Evolutionary conservation across 2,888 invertebrate species (phyloP).

Genomic region (Petrolisthes manimaculis): DNA sequence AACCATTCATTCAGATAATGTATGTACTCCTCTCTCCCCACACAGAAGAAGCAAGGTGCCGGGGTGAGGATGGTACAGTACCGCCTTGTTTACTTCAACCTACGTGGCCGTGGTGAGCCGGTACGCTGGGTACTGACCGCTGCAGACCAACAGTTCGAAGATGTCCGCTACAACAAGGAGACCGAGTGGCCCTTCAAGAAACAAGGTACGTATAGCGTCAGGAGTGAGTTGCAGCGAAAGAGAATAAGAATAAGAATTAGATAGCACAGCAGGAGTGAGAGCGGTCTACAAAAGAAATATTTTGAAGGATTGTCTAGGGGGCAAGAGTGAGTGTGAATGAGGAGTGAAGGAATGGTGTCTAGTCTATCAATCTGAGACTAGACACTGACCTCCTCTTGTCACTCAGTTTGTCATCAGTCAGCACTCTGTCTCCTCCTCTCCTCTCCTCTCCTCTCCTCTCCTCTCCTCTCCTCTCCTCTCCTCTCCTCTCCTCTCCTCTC

Average conservation of each 20-base stretch:
- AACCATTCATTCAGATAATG: not conserved
- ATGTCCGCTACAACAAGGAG: slow-evolving; percentile 63
- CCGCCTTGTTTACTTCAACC: slow-evolving; percentile 66
- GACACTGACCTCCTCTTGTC: not conserved
- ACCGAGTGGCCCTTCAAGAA: slow-evolving; percentile 66
- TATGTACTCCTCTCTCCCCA: not conserved
- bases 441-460: not conserved
- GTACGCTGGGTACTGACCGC: slow-evolving; percentile 62
- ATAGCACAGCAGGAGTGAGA: not conserved
- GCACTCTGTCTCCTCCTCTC: slow-evolving; percentile 24
- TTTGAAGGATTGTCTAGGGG: not conserved
- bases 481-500: not conserved
- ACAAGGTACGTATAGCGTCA: slow-evolving; percentile 49
- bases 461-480: not conserved
- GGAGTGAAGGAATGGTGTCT: not conserved
- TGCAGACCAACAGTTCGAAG: slow-evolving; percentile 63
- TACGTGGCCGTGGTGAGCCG: slow-evolving; percentile 66
- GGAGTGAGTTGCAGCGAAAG: not conserved
- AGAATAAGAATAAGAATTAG: not conserved
- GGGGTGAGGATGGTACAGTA: slow-evolving; percentile 59
- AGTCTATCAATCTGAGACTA: not conserved
- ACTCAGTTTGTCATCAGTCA: not conserved
- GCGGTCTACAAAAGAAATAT: not conserved
- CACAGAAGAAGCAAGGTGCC: not conserved
- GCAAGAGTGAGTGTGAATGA: not conserved